phyloP scores from a whole-genome alignment of 2,888 invertebrate species.

The Drosophila flavopinicola region DNA sequence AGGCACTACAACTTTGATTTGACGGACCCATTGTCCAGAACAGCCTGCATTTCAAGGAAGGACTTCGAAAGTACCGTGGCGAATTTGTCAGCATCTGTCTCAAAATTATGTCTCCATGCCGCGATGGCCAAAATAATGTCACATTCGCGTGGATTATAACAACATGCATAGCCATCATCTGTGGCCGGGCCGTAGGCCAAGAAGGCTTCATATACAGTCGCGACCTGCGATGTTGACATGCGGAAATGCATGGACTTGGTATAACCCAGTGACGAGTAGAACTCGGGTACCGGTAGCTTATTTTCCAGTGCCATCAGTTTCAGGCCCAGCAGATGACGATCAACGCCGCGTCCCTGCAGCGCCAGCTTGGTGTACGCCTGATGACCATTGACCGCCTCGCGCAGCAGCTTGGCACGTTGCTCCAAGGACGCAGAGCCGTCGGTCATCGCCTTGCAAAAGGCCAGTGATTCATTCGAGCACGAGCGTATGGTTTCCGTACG shows the following conservation, averaged over 20 bases:
- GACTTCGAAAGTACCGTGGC: constrained; percentile 85
- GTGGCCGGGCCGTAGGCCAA: constrained; percentile 96
- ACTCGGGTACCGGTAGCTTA: constrained; percentile 89
- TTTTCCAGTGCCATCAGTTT: constrained; percentile 92
- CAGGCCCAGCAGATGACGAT: constrained; percentile 95
- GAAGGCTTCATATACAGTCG: constrained; percentile 91
- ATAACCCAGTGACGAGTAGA: constrained; percentile 90
- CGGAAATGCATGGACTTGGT: constrained; percentile 90
- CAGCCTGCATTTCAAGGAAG: constrained; percentile 89
- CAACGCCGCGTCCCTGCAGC: constrained; percentile 91
- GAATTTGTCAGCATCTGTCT: constrained; percentile 86
- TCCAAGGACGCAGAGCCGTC: constrained; percentile 83
- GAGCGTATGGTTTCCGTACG: constrained; percentile 98
- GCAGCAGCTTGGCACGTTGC: constrained; percentile 88
- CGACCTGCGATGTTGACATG: constrained; percentile 95
- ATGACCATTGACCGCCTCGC: constrained; percentile 91
- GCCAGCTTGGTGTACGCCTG: constrained; percentile 89
- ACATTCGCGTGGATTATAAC: constrained; percentile 94
- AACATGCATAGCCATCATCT: constrained; percentile 95
- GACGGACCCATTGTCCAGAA: constrained; percentile 82
- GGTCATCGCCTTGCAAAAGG: constrained; percentile 90
- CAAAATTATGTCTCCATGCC: constrained; percentile 87
- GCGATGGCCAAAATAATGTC: constrained; percentile 91
- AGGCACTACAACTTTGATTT: constrained; percentile 48
- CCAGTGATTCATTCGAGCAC: constrained; percentile 92